Evolutionary conservation across 1,140 invertebrate genomes (phyloP).

Genomic region (Drosophila orosa): DNA sequence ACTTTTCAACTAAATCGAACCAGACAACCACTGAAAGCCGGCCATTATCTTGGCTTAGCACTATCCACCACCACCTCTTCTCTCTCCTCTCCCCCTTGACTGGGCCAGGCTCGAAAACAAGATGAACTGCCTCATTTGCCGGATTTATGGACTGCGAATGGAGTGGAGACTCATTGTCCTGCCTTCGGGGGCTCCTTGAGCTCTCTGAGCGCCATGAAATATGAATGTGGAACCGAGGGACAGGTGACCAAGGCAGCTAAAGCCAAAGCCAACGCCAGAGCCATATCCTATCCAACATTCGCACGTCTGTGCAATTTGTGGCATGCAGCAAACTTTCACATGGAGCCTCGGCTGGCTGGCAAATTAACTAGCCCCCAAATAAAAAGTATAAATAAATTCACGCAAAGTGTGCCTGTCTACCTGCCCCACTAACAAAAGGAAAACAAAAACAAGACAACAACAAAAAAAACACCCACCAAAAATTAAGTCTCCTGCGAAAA

Average conservation of each 20-base stretch:
- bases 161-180: slow-evolving; percentile 48
- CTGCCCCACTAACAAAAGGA: slow-evolving; percentile 37
- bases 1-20: slow-evolving; percentile 43
- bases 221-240: slow-evolving; percentile 56
- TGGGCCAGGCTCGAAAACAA: too few relatives aligned
- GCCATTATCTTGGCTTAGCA: slow-evolving; percentile 45
- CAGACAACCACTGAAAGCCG: slow-evolving; percentile 37
- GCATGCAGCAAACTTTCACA: slow-evolving; percentile 77
- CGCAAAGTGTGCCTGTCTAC: slow-evolving; percentile 49
- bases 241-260: slow-evolving; percentile 36
- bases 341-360: slow-evolving; percentile 49
- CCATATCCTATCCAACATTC: slow-evolving; percentile 37
- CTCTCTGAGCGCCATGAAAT: slow-evolving; percentile 39
- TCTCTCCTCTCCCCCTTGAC: too few relatives aligned
- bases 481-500: slow-evolving; percentile 59
- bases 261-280: not conserved
- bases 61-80: slow-evolving; percentile 15
- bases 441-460: too few relatives aligned
- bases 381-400: slow-evolving; percentile 51
- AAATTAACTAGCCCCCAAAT: slow-evolving; percentile 54
- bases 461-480: slow-evolving; percentile 68
- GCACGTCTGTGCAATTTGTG: slow-evolving; percentile 72
- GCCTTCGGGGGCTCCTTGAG: slow-evolving; percentile 38
- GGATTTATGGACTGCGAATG: slow-evolving; percentile 78
- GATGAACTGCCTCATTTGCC: slow-evolving; percentile 73